Evolutionary conservation across 2,797 vertebrate genomes (phyloP).

Genomic region (Telmatherina bonti): DNA sequence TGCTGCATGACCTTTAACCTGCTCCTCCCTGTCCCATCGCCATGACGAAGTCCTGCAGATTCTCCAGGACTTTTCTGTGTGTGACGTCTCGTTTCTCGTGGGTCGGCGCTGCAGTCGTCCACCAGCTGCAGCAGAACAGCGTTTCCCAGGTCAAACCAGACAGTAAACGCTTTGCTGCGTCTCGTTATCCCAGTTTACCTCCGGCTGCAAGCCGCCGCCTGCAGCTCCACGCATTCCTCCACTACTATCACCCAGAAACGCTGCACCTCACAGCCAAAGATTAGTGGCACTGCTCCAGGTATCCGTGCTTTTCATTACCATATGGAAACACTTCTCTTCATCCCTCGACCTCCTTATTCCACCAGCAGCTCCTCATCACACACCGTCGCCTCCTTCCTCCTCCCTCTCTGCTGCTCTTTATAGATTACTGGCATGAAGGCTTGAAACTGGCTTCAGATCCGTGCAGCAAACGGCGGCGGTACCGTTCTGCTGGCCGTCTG

Average conservation of each 20-base stretch:
- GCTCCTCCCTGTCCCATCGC: too few species aligned
- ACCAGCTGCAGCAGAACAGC: too few species aligned
- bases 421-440: constrained; percentile 77
- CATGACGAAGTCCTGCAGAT: too few species aligned
- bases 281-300: constrained; percentile 81
- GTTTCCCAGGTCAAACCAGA: too few species aligned
- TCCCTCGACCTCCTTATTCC: constrained; percentile 59
- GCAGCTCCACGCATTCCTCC: constrained; percentile 16
- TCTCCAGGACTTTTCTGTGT: too few species aligned
- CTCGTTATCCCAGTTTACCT: neutral
- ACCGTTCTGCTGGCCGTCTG: constrained; percentile 58
- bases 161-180: too few species aligned
- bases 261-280: constrained; percentile 76
- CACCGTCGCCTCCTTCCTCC: constrained; percentile 41
- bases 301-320: constrained; percentile 77
- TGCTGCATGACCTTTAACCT: too few species aligned
- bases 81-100: too few species aligned
- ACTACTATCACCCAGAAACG: constrained; percentile 65
- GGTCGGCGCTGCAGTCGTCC: too few species aligned
- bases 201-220: neutral
- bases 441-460: constrained; percentile 82
- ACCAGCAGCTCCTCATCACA: constrained; percentile 26
- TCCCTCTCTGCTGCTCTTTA: constrained; percentile 63
- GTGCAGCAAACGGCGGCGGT: constrained; percentile 51
- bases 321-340: constrained; percentile 81